Conservation (phyloP, 1,140 invertebrate genomes). For the Prorops nasuta region DNA sequence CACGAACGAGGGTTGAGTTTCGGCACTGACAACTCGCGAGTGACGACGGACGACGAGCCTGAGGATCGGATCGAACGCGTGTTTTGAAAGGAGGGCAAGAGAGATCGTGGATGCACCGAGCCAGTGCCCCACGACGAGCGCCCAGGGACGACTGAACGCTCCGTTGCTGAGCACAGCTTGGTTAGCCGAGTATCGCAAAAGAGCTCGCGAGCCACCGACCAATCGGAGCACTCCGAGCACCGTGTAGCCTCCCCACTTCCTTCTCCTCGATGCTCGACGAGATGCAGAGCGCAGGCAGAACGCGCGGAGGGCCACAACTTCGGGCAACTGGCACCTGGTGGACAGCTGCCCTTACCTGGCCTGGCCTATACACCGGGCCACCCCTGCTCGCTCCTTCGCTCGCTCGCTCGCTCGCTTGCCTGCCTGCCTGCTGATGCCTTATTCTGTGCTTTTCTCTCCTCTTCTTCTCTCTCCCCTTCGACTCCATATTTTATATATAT, state of each 20-base stretch:
- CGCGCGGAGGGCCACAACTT: no score
- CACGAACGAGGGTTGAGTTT: background rate
- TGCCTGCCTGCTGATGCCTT: conserved; percentile 10
- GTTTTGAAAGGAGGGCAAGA: no score
- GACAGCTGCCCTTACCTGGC: conserved; percentile 49
- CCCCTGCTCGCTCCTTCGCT: background rate
- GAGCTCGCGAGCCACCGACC: conserved; percentile 49
- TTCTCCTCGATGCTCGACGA: background rate
- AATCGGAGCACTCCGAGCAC: conserved; percentile 36
- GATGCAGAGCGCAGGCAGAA: background rate
- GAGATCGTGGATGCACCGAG: no score
- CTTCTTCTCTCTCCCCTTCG: conserved; percentile 4
- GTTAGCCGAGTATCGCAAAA: conserved; percentile 41
- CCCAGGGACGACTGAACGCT: conserved; percentile 46
- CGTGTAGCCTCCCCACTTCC: conserved; percentile 9
- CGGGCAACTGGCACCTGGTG: conserved; percentile 42
- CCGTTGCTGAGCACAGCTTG: conserved; percentile 22
- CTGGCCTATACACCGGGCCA: no score
- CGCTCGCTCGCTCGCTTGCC: no score
- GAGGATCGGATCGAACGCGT: no score
- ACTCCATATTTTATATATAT: background rate
- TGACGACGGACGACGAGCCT: background rate
- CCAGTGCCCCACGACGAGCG: no score
- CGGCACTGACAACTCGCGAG: background rate
- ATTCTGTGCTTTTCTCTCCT: background rate